phyloP scores from a whole-genome alignment of 2,113 vertebrate genomes.

The Mungos mungo region DNA sequence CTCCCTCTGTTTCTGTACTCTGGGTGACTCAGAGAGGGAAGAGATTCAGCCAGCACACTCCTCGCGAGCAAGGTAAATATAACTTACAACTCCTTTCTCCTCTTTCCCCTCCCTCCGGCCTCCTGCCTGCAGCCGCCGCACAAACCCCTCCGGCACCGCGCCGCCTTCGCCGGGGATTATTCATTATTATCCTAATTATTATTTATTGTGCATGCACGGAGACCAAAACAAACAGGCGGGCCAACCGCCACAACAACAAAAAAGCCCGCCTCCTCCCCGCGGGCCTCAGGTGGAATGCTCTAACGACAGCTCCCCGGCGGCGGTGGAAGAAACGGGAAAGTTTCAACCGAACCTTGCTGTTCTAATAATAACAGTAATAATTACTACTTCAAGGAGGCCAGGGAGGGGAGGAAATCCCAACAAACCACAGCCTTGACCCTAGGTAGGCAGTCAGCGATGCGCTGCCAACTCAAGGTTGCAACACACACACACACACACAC shows the following conservation, averaged over 20 bases:
- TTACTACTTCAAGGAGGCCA: constrained; percentile 45
- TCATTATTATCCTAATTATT: constrained; percentile 73
- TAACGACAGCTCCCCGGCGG: constrained; percentile 60
- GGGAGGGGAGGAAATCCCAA: constrained; percentile 15
- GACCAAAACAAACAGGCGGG: constrained; percentile 79
- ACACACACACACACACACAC: neutral
- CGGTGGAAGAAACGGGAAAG: constrained; percentile 69
- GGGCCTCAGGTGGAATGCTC: constrained; percentile 71
- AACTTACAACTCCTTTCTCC: constrained; percentile 76
- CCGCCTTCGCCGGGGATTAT: constrained; percentile 54
- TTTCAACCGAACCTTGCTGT: constrained; percentile 70
- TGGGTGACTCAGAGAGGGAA: constrained; percentile 82
- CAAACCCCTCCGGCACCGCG: constrained; percentile 50
- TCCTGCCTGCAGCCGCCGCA: constrained; percentile 28
- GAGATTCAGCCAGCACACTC: constrained; percentile 76
- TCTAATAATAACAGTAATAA: constrained; percentile 74
- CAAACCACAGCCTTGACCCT: constrained; percentile 62
- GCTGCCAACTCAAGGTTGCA: constrained; percentile 69
- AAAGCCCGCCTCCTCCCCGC: constrained; percentile 75
- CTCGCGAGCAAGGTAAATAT: constrained; percentile 85
- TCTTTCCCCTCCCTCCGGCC: constrained; percentile 38
- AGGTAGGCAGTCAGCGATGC: constrained; percentile 22
- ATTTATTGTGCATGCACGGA: constrained; percentile 75
- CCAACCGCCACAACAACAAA: constrained; percentile 53
- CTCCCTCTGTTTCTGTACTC: constrained; percentile 76